phyloP scores from a whole-genome alignment of 2,797 vertebrate species.

The Poeciliopsis paucimaculata region DNA sequence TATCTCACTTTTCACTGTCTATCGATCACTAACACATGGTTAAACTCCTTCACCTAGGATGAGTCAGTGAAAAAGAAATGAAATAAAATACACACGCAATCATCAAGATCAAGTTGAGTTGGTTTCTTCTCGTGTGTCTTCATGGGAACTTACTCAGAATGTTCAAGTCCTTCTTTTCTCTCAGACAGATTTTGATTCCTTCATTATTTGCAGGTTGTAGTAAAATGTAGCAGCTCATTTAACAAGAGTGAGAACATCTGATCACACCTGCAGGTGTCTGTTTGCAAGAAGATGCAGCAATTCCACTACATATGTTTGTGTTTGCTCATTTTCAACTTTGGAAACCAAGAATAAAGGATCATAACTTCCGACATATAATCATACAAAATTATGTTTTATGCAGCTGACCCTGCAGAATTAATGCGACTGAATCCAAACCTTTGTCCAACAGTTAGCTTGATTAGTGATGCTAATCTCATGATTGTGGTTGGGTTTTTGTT shows the following conservation, averaged over 20 bases:
- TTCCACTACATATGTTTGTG: not conserved
- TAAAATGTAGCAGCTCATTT: not conserved
- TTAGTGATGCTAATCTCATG: not conserved
- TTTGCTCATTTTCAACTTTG: not conserved
- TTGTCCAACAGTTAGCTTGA: not conserved
- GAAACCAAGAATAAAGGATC: not conserved
- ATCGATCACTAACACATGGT: slow-evolving; percentile 18
- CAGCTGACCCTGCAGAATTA: not conserved
- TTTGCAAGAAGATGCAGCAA: not conserved
- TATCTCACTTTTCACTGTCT: slow-evolving; percentile 14
- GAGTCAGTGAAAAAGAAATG: slow-evolving; percentile 34
- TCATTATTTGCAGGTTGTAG: not conserved
- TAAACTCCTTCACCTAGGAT: slow-evolving; percentile 24
- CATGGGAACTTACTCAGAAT: slow-evolving; percentile 12
- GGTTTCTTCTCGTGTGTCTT: slow-evolving; percentile 8
- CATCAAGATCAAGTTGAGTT: not conserved
- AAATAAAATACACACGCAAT: slow-evolving; percentile 3
- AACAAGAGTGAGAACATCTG: not conserved
- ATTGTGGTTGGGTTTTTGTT: not conserved
- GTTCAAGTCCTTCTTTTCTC: not conserved
- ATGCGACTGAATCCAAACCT: not conserved
- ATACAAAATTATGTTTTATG: not conserved
- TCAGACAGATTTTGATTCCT: not conserved
- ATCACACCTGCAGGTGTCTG: not conserved
- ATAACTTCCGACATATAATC: not conserved